These are phyloP conservation scores for Neocrepidodera transversa DNA, from an alignment of 2,888 invertebrate species.

Conservation along the genomic window DNA sequence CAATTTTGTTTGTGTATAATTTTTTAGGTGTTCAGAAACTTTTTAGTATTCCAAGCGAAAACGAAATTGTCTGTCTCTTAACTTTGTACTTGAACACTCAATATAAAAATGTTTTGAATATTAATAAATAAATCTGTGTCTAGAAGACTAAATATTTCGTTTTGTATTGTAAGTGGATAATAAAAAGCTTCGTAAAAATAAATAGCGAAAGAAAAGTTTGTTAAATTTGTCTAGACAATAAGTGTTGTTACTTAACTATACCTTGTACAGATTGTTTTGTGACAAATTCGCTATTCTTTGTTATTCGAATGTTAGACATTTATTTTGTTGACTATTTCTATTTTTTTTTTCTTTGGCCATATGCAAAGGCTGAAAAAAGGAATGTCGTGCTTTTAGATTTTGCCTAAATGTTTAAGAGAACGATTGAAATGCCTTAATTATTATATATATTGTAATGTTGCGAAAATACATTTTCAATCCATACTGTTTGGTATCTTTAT, in stretches of 20 bases:
- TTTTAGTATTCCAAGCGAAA: no score
- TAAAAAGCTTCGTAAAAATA: no score
- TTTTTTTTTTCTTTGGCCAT: constrained; percentile 52
- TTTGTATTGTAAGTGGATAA: no score
- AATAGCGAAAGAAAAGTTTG: no score
- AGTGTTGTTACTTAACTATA: constrained; percentile 44
- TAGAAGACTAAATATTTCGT: no score
- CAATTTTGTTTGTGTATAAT: no score
- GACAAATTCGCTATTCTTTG: constrained; percentile 55
- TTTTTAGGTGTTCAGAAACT: no score
- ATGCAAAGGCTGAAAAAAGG: constrained; percentile 50
- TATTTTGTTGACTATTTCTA: constrained; percentile 59
- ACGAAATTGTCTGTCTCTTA: no score
- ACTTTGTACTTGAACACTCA: no score
- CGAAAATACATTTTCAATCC: constrained; percentile 47
- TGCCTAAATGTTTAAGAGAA: constrained; percentile 52
- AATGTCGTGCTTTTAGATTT: constrained; percentile 55
- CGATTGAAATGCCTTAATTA: constrained; percentile 55
- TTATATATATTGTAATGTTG: constrained; percentile 14
- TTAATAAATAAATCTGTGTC: no score
- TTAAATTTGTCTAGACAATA: constrained; percentile 35
- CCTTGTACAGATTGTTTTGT: constrained; percentile 57
- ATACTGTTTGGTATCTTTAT: constrained; percentile 46
- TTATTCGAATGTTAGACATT: constrained; percentile 57
- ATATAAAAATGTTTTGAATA: no score